Base-by-base conservation (phyloP, 1,140 invertebrate species). In the Brachionus sp. region DNA sequence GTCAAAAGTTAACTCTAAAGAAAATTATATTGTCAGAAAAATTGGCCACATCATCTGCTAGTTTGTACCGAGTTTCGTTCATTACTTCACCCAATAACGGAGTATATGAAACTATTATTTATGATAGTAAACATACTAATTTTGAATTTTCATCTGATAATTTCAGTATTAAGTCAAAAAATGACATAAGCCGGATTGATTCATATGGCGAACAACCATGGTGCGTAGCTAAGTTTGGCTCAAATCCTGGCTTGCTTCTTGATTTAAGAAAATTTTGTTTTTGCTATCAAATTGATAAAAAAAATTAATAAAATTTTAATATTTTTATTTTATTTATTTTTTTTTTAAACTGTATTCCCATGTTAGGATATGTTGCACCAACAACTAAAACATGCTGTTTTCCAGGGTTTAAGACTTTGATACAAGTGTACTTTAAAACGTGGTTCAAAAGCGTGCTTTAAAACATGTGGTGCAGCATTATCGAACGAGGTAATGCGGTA, bases 181-280 rank as follows among this genome's bases (percentile, higher is more conserved):
- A 92, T 10, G 93, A 95, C 85, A 92, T 97, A 1, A 96, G 94
- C 82, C 91, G 95, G 83, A 93, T 94, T 39, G 97, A 97, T 87
- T 92, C 92, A 89, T 97, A 94, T 86, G 93, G 93, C 6, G 42
- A 75, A 46, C 70, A 75, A 75, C 42, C 70, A 13, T 13, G 44
- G 42, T 75, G 70, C n/a, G 42, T 75, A 12, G 70, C 70, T 5
- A 44, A 75, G 23, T 75, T 75, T 23, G 70, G 70, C 2, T 44
- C 37, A 3, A 75, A 75, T 75, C 70, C 70, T 1, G 70, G 70
- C 25, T n/a, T 75, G 7, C 23, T 75, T 23, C 19, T 75, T 12
- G 70, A 75, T 29, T 19, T 75, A 13, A 75, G 70, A 75, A 75
- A 75, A 29, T 75, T 75, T 75, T 75, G 70, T 33, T 75, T 42